phyloP scores from a whole-genome alignment of 2,797 vertebrate genomes.

The Tauraco hartlaubi region DNA sequence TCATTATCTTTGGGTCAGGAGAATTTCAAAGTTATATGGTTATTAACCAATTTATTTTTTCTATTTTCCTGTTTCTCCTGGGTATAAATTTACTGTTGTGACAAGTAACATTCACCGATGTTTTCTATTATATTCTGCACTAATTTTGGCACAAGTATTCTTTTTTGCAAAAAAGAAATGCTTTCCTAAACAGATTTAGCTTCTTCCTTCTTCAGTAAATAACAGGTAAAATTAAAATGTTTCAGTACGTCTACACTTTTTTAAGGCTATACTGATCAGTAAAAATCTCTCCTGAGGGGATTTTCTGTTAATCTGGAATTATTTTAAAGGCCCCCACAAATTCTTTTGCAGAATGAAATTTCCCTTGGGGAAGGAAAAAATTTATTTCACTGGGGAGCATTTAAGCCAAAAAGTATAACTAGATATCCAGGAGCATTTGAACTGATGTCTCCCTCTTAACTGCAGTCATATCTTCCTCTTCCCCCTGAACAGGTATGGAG shows the following conservation, averaged over 20 bases:
- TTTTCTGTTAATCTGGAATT: background rate
- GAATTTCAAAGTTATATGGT: background rate
- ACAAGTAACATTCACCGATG: background rate
- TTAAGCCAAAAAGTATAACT: background rate
- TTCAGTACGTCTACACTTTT: background rate
- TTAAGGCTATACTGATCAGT: background rate
- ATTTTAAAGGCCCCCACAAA: background rate
- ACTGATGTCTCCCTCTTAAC: background rate
- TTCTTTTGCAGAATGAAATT: background rate
- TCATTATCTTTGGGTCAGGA: background rate
- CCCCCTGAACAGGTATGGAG: background rate
- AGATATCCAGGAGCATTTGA: background rate
- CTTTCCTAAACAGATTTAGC: background rate
- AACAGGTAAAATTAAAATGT: background rate
- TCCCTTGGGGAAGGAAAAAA: background rate
- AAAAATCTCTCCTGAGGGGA: background rate
- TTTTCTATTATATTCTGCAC: background rate
- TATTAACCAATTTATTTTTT: background rate
- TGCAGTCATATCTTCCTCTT: background rate
- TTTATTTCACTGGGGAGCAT: background rate
- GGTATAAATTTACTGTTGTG: background rate
- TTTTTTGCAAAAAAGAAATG: background rate
- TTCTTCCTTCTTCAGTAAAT: background rate
- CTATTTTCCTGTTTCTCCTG: background rate
- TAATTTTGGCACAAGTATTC: background rate